These are phyloP conservation scores for Cataglyphis cursor DNA, from an alignment of 2,888 invertebrate genomes.

Conservation along the genomic window DNA sequence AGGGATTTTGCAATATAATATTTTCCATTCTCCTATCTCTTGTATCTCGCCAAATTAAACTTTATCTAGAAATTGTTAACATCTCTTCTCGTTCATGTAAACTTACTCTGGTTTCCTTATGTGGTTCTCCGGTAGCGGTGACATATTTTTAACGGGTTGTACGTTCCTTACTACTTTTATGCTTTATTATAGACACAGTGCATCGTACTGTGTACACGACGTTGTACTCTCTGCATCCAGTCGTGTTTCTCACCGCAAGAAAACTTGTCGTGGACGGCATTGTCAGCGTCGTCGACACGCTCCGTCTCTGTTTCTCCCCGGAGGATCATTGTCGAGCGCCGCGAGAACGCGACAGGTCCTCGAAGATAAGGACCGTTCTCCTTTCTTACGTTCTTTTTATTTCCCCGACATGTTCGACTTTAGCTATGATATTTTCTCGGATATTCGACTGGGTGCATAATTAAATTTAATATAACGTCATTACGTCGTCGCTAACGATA, in stretches of 20 bases:
- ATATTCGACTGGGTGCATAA: neutral
- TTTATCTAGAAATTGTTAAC: constrained; percentile 18
- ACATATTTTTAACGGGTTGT: constrained; percentile 44
- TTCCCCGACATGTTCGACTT: constrained; percentile 1
- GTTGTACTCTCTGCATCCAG: constrained; percentile 49
- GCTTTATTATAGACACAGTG: constrained; percentile 45
- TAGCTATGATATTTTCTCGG: constrained; percentile 11
- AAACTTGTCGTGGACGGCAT: constrained; percentile 48
- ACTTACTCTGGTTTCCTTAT: constrained; percentile 17
- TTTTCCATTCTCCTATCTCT: neutral
- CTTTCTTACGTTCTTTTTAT: constrained; percentile 8
- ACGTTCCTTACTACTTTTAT: constrained; percentile 23
- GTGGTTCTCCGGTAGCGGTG: constrained; percentile 17
- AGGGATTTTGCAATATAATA: neutral
- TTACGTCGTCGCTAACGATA: neutral
- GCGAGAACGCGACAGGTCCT: constrained; percentile 28
- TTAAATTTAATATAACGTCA: constrained; percentile 18
- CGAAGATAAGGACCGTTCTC: constrained; percentile 28
- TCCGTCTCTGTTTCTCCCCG: constrained; percentile 45
- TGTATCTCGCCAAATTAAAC: constrained; percentile 28
- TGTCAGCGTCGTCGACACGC: constrained; percentile 52
- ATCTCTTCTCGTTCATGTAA: neutral
- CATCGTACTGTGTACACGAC: neutral
- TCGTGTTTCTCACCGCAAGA: constrained; percentile 41
- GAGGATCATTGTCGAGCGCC: constrained; percentile 48